Evolutionary conservation across 2,113 vertebrate genomes (phyloP).

Genomic region (Phodopus roborovskii): DNA sequence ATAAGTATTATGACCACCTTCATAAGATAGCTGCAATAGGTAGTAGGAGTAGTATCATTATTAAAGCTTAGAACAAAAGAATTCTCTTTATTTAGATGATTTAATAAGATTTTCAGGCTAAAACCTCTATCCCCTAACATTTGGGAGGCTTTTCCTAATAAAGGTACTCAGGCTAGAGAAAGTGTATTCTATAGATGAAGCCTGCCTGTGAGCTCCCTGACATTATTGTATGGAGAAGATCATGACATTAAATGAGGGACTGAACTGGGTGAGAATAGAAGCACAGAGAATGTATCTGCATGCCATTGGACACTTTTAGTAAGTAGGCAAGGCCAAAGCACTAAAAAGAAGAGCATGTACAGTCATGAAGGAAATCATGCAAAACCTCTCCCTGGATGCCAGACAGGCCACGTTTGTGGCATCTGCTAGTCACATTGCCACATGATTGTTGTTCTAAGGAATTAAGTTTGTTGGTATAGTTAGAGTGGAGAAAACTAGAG

Average conservation of each 20-base stretch:
- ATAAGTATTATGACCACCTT: not conserved
- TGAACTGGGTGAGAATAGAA: not conserved
- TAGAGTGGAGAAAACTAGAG: not conserved
- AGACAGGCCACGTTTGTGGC: conserved; percentile 54
- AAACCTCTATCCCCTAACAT: not conserved
- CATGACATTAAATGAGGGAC: not conserved
- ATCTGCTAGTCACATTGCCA: not conserved
- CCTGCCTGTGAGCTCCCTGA: not conserved
- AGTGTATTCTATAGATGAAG: not conserved
- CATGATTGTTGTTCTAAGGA: not conserved
- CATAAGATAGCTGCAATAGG: conserved; percentile 11
- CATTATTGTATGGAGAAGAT: not conserved
- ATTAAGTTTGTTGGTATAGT: not conserved
- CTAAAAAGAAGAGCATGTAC: conserved; percentile 80
- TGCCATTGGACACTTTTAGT: not conserved
- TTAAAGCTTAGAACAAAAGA: not conserved
- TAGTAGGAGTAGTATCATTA: conserved; percentile 7
- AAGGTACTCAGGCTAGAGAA: too few relatives aligned
- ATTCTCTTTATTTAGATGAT: conserved; percentile 19
- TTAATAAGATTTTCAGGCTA: not conserved
- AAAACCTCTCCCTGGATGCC: conserved; percentile 78
- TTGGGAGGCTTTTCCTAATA: conserved; percentile 1
- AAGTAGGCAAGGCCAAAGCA: conserved; percentile 21
- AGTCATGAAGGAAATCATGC: not conserved
- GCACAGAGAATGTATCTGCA: not conserved